Percentiles rank a stretch among this genome's conserved stretches.
Evolutionary conservation across 2,888 invertebrate genomes (phyloP).

Genomic region (Sminthurides aquaticus): DNA sequence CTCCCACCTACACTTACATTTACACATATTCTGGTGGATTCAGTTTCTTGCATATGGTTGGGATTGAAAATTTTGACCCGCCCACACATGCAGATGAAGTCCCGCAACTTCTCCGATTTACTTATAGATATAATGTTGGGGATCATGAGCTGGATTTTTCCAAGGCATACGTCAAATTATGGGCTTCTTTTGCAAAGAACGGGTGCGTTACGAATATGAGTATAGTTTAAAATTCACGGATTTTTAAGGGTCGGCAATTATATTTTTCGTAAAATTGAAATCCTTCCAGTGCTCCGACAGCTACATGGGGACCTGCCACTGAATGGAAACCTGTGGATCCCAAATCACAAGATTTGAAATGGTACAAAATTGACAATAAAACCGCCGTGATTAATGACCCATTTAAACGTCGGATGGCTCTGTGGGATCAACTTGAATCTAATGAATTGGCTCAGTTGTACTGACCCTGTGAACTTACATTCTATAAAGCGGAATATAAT

Average conservation of each 20-base stretch:
- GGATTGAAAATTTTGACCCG: constrained; percentile 1
- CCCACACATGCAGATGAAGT: constrained; percentile 13
- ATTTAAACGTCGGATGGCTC: background rate
- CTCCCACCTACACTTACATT: constrained; percentile 29
- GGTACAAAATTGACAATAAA: background rate
- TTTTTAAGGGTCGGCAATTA: no score
- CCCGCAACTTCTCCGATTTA: background rate
- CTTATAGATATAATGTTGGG: constrained; percentile 9
- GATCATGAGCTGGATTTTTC: constrained; percentile 24
- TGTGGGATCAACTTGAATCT: background rate
- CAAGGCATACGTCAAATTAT: constrained; percentile 21
- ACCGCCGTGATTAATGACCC: background rate
- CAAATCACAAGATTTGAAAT: background rate
- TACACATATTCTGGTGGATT: constrained; percentile 26
- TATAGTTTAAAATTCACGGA: no score
- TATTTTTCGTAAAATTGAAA: no score
- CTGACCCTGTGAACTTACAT: background rate
- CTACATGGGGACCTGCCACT: constrained; percentile 1
- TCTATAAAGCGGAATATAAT: background rate
- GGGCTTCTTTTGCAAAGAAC: constrained; percentile 26
- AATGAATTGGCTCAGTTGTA: background rate
- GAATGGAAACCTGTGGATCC: background rate
- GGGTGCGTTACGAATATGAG: constrained; percentile 17
- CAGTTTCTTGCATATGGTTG: background rate
- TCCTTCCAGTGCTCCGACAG: background rate